Conservation (phyloP, 1,140 invertebrate species). For the Tetramorium alpestre region DNA sequence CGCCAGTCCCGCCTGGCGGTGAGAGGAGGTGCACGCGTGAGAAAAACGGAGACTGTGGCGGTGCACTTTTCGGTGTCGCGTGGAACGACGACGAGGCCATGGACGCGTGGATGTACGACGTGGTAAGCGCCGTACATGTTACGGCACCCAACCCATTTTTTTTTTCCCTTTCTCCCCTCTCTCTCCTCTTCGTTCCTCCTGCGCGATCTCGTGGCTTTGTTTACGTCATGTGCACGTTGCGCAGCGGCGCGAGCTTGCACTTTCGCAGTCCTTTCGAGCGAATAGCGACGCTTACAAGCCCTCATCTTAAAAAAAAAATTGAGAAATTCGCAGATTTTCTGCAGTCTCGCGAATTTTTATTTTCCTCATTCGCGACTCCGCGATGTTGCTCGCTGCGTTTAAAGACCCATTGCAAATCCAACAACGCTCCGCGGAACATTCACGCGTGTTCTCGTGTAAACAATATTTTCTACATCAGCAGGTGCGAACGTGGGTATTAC, state of each 20-base stretch:
- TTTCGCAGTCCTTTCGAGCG: neutral
- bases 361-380: neutral
- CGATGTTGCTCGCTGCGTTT: neutral
- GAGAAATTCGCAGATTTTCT: no score
- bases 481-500: neutral
- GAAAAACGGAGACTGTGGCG: neutral
- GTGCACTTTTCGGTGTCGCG: neutral
- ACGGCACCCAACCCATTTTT: conserved; percentile 35
- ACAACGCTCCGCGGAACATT: neutral
- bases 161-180: neutral
- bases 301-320: no score
- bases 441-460: neutral
- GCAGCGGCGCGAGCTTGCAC: neutral
- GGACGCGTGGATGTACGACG: conserved; percentile 85
- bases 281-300: no score
- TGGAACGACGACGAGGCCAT: conserved; percentile 69
- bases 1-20: neutral
- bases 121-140: conserved; percentile 76
- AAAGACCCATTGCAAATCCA: no score
- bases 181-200: neutral
- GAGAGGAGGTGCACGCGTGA: neutral
- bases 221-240: conserved; percentile 65
- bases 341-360: no score
- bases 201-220: conserved; percentile 74
- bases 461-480: neutral